phyloP scores from a whole-genome alignment of 2,888 invertebrate species.

The Theodoxus fluviatilis region DNA sequence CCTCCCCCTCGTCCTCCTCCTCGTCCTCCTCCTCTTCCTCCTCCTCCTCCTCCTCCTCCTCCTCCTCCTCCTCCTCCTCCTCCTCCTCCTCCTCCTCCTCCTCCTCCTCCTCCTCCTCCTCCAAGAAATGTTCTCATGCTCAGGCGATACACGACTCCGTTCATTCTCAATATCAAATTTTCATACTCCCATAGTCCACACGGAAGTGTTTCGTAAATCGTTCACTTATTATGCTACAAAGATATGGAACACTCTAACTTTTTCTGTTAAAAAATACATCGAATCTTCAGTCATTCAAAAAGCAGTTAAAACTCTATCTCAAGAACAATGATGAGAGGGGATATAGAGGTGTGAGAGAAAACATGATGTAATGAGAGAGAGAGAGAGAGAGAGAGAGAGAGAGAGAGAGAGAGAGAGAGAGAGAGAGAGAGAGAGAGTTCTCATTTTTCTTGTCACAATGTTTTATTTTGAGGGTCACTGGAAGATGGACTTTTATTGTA shows the following conservation, averaged over 20 bases:
- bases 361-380: background rate
- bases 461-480: background rate
- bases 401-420: background rate
- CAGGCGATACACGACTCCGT: background rate
- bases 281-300: no score
- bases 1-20: background rate
- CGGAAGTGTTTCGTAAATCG: no score
- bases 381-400: conserved; percentile 3
- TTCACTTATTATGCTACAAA: no score
- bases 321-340: no score
- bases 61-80: conserved; percentile 31
- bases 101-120: conserved; percentile 32
- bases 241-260: no score
- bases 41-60: conserved; percentile 15
- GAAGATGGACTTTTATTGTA: background rate
- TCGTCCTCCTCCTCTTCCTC: background rate
- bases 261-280: no score
- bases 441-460: no score
- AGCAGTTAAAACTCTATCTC: no score
- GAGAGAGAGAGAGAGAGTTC: background rate
- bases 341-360: no score
- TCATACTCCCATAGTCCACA: no score
- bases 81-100: conserved; percentile 30
- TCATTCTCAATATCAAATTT: no score
- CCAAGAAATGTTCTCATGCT: background rate